A percentile compares a stretch with the other conserved stretches of the same genome.
phyloP scores from a whole-genome alignment of 2,888 invertebrate species.

The Tryphoninae sp. region DNA sequence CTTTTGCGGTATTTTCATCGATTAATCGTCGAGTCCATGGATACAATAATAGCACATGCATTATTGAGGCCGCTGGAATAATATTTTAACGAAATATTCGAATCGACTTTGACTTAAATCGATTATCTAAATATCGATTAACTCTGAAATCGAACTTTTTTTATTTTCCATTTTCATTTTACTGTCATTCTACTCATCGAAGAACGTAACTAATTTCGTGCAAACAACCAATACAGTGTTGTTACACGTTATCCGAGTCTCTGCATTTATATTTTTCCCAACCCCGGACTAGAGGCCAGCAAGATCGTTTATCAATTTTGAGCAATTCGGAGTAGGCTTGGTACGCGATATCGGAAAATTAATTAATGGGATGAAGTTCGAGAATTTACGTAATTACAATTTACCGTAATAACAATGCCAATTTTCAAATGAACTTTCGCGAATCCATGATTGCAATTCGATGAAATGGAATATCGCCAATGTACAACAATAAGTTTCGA shows the following conservation, averaged over 20 bases:
- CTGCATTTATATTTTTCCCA: constrained; percentile 9
- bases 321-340: constrained; percentile 51
- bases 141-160: constrained; percentile 36
- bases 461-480: constrained; percentile 31
- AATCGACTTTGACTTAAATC: background rate
- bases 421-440: constrained; percentile 10
- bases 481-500: constrained; percentile 26
- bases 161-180: background rate
- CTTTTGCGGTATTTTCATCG: constrained; percentile 28
- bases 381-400: background rate
- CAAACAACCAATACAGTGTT: constrained; percentile 29
- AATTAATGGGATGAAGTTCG: background rate
- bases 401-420: background rate
- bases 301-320: constrained; percentile 40
- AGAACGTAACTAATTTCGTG: constrained; percentile 25
- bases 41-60: constrained; percentile 6
- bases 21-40: constrained; percentile 40
- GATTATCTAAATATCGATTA: constrained; percentile 5
- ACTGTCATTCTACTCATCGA: background rate
- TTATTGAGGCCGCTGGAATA: constrained; percentile 33
- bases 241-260: constrained; percentile 31
- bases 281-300: constrained; percentile 45
- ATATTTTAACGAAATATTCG: background rate
- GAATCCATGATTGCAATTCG: constrained; percentile 20
- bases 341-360: constrained; percentile 14